Percentiles rank a stretch among this genome's conserved stretches.
Conservation (phyloP, 2,113 vertebrate species). For the Barnardius zonarius region DNA sequence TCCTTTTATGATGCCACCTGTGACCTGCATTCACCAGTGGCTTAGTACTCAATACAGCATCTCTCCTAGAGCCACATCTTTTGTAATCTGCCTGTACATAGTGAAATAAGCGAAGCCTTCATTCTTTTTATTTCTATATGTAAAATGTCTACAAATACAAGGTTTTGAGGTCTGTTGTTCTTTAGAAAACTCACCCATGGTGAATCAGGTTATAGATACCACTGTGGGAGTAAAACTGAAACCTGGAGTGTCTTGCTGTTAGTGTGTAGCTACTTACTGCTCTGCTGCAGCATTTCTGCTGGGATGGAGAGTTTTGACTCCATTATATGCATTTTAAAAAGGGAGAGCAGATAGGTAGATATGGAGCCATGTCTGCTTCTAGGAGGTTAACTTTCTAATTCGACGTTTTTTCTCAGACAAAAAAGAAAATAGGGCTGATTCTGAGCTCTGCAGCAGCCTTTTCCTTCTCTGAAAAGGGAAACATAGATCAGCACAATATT, state of each 20-base stretch:
- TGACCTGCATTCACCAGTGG: not conserved
- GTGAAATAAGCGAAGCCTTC: not conserved
- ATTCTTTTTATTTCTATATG: not conserved
- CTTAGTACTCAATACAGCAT: not conserved
- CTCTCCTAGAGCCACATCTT: not conserved
- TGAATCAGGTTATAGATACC: not conserved
- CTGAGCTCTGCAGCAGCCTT: not conserved
- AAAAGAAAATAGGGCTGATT: not conserved
- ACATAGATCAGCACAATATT: not conserved
- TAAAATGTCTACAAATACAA: not conserved
- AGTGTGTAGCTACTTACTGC: not conserved
- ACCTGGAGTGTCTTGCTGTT: not conserved
- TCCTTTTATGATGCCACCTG: accelerated
- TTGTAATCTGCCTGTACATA: not conserved
- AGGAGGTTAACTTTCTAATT: not conserved
- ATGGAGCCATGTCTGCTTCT: not conserved
- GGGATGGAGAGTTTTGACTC: not conserved
- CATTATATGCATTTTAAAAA: not conserved
- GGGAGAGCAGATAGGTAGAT: not conserved
- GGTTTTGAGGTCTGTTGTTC: accelerated
- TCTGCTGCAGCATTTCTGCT: not conserved
- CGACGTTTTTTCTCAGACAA: not conserved
- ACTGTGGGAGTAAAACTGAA: not conserved
- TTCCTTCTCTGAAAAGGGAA: not conserved
- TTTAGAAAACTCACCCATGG: not conserved